Conservation (phyloP, 1,140 invertebrate genomes). For the Leguminivora glycinivorella region DNA sequence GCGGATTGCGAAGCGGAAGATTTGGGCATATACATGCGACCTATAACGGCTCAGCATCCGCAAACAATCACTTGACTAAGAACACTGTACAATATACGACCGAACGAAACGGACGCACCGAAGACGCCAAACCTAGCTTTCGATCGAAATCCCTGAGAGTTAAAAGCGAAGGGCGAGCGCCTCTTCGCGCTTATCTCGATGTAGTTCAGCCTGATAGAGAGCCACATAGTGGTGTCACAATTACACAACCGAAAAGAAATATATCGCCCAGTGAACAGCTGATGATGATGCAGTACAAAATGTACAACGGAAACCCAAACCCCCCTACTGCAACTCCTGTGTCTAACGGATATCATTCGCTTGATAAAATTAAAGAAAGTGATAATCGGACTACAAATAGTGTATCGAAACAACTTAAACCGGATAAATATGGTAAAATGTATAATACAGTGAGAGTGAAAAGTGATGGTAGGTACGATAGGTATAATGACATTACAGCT, state of each 20-base stretch:
- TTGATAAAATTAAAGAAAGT: slow-evolving; percentile 65
- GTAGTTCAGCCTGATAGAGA: slow-evolving; percentile 49
- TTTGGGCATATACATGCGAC: slow-evolving; percentile 69
- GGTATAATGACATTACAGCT: slow-evolving; percentile 68
- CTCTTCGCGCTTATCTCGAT: slow-evolving; percentile 67
- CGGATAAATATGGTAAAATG: slow-evolving; percentile 70
- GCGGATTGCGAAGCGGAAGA: slow-evolving; percentile 67
- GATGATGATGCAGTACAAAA: slow-evolving; percentile 72
- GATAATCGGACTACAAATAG: slow-evolving; percentile 73
- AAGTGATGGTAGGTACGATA: slow-evolving; percentile 74
- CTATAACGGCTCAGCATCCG: slow-evolving; percentile 67
- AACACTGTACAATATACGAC: slow-evolving; percentile 61
- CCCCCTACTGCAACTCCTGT: slow-evolving; percentile 45
- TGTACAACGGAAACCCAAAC: slow-evolving; percentile 63
- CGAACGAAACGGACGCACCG: slow-evolving; percentile 65
- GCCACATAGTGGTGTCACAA: slow-evolving; percentile 67
- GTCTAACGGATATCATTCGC: slow-evolving; percentile 56
- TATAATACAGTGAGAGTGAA: slow-evolving; percentile 77
- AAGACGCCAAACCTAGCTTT: slow-evolving; percentile 68
- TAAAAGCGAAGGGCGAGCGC: slow-evolving; percentile 74
- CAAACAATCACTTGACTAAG: slow-evolving; percentile 69
- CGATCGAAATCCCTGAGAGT: slow-evolving; percentile 77
- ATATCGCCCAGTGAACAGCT: slow-evolving; percentile 76
- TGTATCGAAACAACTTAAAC: slow-evolving; percentile 67
- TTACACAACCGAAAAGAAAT: slow-evolving; percentile 77